Conservation (phyloP, 2,888 invertebrate species). For the Dolomedes plantarius region DNA sequence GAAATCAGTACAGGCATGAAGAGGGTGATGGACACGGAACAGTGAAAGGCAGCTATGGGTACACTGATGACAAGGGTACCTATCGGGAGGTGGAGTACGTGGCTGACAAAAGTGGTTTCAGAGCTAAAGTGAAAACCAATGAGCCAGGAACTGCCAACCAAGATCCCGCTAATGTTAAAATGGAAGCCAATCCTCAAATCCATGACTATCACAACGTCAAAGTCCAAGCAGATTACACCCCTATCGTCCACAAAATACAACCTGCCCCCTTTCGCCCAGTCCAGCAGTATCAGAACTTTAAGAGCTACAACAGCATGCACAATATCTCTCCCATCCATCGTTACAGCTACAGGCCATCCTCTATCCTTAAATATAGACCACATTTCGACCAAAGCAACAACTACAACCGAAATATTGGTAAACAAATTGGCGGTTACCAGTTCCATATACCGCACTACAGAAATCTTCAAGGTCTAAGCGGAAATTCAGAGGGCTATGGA, state of each 20-base stretch:
- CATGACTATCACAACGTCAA: background rate
- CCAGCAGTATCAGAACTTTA: background rate
- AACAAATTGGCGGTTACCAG: background rate
- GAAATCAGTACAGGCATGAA: conserved; percentile 45
- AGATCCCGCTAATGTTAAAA: conserved; percentile 37
- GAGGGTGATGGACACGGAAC: conserved; percentile 44
- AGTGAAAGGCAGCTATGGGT: conserved; percentile 54
- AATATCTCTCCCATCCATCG: background rate
- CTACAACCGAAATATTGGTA: background rate
- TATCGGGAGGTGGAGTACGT: conserved; percentile 57
- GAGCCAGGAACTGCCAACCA: conserved; percentile 58
- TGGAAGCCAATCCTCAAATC: conserved; percentile 34
- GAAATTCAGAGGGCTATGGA: background rate
- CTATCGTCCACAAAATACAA: background rate
- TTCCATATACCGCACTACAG: background rate
- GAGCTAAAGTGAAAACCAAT: conserved; percentile 51
- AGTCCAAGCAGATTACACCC: background rate
- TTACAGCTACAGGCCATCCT: background rate
- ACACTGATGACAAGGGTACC: conserved; percentile 45
- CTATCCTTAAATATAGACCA: background rate
- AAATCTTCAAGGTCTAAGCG: background rate
- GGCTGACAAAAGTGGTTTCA: conserved; percentile 49
- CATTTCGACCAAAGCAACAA: background rate
- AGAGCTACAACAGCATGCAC: background rate
- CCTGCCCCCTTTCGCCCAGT: background rate